Percentiles rank a stretch among this genome's conserved stretches.
phyloP scores from a whole-genome alignment of 1,140 invertebrate genomes.

The Nephila pilipes region DNA sequence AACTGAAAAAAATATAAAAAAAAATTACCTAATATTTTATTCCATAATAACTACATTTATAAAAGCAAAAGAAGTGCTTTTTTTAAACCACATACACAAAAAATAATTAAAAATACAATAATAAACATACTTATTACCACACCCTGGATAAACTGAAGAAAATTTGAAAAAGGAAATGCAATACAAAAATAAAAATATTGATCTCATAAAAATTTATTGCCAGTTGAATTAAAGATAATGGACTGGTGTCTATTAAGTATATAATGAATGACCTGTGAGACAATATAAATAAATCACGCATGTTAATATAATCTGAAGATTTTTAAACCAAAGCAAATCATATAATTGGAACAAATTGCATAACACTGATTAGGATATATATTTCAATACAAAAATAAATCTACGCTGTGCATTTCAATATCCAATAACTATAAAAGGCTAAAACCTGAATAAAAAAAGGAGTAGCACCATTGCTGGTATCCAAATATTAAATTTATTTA shows the following conservation, averaged over 20 bases:
- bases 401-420: constrained; percentile 69
- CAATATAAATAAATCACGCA: constrained; percentile 40
- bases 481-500: constrained; percentile 58
- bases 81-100: constrained; percentile 49
- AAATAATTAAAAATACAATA: constrained; percentile 42
- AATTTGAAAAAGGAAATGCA: constrained; percentile 41
- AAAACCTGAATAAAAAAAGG: constrained; percentile 75
- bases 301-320: not conserved
- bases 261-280: not conserved
- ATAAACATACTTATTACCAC: constrained; percentile 54
- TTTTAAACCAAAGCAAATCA: not conserved
- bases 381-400: constrained; percentile 73
- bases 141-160: constrained; percentile 28
- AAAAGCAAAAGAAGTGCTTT: constrained; percentile 56
- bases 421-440: constrained; percentile 73
- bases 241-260: constrained; percentile 41
- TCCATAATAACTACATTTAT: constrained; percentile 52
- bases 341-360: constrained; percentile 17
- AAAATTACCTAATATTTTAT: constrained; percentile 52
- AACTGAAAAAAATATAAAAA: constrained; percentile 3
- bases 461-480: constrained; percentile 69
- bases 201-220: constrained; percentile 24
- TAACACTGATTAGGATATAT: constrained; percentile 53
- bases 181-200: constrained; percentile 42
- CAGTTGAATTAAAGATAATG: not conserved